These are phyloP conservation scores for Amblyteles armatorius DNA, from an alignment of 2,888 invertebrate genomes.

Conservation along the genomic window DNA sequence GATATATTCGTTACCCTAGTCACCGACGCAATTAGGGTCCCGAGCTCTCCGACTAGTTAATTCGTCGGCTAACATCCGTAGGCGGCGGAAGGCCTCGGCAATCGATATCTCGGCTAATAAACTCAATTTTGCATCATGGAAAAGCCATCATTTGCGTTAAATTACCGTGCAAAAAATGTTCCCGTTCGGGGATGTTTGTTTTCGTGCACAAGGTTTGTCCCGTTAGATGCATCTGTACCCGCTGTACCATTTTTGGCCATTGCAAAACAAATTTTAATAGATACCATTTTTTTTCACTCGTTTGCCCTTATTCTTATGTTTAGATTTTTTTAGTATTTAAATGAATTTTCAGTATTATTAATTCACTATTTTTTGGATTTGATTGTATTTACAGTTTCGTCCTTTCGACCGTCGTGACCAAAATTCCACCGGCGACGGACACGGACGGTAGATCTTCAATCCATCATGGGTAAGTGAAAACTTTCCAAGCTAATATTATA, in stretches of 20 bases:
- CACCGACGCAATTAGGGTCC: not conserved
- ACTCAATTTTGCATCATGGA: not conserved
- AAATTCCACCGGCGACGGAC: not conserved
- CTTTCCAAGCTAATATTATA: not conserved
- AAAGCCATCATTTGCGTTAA: not conserved
- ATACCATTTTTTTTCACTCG: not conserved
- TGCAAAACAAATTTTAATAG: too few relatives aligned
- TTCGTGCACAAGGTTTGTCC: too few relatives aligned
- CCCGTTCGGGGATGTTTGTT: not conserved
- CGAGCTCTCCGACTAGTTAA: conserved; percentile 17
- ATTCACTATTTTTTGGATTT: not conserved
- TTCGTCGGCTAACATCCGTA: not conserved
- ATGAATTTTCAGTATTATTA: not conserved
- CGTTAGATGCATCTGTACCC: too few relatives aligned
- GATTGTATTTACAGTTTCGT: not conserved
- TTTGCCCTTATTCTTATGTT: not conserved
- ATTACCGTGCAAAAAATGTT: not conserved
- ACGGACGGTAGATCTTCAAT: not conserved
- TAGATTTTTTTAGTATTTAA: not conserved
- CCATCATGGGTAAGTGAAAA: not conserved
- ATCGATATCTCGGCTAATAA: conserved; percentile 2
- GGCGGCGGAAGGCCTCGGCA: not conserved
- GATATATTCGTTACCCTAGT: conserved; percentile 19
- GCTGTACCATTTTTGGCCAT: not conserved
- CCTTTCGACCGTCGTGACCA: not conserved